These are phyloP conservation scores for Rhizomys pruinosus DNA, from an alignment of 2,113 vertebrate species.

Conservation along the genomic window DNA sequence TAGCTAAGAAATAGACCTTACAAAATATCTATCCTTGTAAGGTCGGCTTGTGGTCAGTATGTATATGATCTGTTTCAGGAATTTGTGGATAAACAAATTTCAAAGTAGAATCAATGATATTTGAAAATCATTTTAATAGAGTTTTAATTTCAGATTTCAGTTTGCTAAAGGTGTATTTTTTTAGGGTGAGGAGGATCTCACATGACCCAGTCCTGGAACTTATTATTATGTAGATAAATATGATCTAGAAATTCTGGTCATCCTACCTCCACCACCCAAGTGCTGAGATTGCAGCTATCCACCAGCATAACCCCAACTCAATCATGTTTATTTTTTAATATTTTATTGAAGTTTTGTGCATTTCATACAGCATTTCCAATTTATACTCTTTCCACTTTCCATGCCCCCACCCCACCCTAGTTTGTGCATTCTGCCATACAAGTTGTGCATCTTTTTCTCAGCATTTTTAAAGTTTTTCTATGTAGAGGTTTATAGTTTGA, in stretches of 20 bases:
- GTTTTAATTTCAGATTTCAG: slow-evolving; percentile 23
- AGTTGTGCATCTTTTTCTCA: no score
- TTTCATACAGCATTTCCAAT: no score
- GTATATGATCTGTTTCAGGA: background rate
- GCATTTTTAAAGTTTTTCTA: no score
- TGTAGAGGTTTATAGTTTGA: no score
- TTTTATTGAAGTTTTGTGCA: no score
- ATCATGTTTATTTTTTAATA: background rate
- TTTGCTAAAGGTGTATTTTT: background rate
- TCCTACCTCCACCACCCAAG: no score
- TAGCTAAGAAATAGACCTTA: background rate
- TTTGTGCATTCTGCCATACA: no score
- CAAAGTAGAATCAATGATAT: background rate
- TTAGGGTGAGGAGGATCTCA: background rate
- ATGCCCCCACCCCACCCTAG: no score
- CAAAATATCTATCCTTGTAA: background rate
- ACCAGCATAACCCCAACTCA: background rate
- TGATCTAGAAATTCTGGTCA: no score
- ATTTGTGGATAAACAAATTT: slow-evolving; percentile 3
- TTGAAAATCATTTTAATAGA: slow-evolving; percentile 2
- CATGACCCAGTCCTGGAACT: background rate
- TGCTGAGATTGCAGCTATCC: background rate
- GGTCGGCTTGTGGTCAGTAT: background rate
- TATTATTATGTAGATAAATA: background rate
- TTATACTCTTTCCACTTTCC: no score